Conservation (phyloP, 2,113 vertebrate genomes). For the Pungitius pungitius region DNA sequence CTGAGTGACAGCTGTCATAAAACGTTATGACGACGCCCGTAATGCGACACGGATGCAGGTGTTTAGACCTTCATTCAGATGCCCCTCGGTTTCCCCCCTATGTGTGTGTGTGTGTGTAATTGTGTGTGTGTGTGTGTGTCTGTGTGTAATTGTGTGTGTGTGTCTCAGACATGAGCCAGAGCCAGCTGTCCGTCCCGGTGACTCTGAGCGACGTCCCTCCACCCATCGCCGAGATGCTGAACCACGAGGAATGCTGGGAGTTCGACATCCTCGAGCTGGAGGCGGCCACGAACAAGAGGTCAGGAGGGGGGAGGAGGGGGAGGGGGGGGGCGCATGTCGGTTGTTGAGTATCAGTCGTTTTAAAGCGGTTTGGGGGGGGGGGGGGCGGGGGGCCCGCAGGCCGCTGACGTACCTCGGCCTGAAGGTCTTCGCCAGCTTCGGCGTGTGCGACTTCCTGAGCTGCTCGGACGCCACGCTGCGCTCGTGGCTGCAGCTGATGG, state of each 20-base stretch:
- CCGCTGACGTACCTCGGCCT: constrained; percentile 93
- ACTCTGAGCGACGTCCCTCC: constrained; percentile 89
- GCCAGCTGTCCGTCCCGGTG: constrained; percentile 86
- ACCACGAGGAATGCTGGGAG: constrained; percentile 93
- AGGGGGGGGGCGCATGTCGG: no score
- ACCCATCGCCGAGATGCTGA: constrained; percentile 86
- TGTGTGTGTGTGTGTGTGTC: not conserved
- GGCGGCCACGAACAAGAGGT: constrained; percentile 94
- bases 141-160: constrained; percentile 21
- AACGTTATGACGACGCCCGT: no score
- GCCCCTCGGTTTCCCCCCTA: not conserved
- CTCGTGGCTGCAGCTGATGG: constrained; percentile 95
- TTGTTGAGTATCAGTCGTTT: no score
- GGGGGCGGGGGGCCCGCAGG: constrained; percentile 67
- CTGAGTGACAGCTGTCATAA: not conserved
- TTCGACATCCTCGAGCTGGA: constrained; percentile 97
- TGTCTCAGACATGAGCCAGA: constrained; percentile 86
- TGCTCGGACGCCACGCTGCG: constrained; percentile 89
- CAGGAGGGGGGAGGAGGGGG: no score
- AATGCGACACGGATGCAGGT: not conserved
- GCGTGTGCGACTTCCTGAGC: constrained; percentile 91
- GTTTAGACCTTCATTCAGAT: not conserved
- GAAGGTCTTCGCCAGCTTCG: constrained; percentile 91
- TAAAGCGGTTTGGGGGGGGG: no score
- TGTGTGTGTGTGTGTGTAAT: constrained; percentile 1